Base-by-base conservation (phyloP, 1,140 invertebrate species). In the Dendrolimus punctatus region DNA sequence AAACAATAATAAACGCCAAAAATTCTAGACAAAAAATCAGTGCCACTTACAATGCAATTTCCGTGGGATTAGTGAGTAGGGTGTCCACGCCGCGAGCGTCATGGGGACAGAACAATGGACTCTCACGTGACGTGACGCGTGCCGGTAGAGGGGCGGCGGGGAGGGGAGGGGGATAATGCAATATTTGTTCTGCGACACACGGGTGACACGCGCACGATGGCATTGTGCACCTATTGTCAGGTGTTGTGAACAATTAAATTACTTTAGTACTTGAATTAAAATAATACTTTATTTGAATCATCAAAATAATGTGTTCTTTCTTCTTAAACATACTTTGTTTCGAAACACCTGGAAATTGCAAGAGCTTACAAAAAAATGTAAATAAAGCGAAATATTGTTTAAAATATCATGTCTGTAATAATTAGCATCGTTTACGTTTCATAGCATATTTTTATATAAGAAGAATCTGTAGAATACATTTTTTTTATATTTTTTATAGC, bases 141-240 rank as follows among this genome's bases (percentile, higher is more conserved):
- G 64, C 51, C 64, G 46, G 54, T 65, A 57, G 62, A 46, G 40
- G 59, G 6, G 45, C 9, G 40, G 58, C 37, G 52, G 10, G 53
- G 50, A 42, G 55, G 57, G 54, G 55, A 55, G 59, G 45, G 50
- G 46, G 58, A 68, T 80, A 81, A 80, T 76, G 80, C 78, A 84
- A 84, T 84, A 84, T 84, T 84, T 81, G 78, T 76, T 71, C 80
- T 67, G 73, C 56, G 78, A 81, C 78, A 75, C 78, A 84, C 80
- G 78, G 73, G 74, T 73, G 76, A 80, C 78, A 84, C 78, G 70
- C 78, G 80, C 68, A 43, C 52, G 46, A 51, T 53, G 53, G 60
- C 67, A 68, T 72, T 76, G 71, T 76, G 66, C 70, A 75, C 73
- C 74, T 81, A 73, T 46, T 48, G 58, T 41, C 77, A 79, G 77